Evolutionary conservation across 2,888 invertebrate genomes (phyloP), one percentile per base, ranked within the genome.

Genomic region (Pedicia rivosa): DNA sequence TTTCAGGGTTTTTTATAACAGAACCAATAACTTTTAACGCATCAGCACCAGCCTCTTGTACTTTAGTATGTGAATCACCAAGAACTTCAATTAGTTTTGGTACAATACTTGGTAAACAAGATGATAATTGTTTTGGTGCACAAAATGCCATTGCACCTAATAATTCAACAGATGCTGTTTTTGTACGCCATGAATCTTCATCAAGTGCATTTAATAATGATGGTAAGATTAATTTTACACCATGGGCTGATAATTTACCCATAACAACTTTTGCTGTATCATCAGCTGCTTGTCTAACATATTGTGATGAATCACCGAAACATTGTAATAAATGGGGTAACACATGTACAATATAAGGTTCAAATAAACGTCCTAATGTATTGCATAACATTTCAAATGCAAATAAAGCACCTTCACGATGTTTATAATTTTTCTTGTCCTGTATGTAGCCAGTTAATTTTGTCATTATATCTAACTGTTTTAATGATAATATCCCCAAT

Each of bases 161-260:
- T 37, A 97, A 64, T 57, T 97, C 95, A 39, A 95, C 88, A 0
- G 94, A 92, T 20, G 92, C 90, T 6, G 88, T 87, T 63, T 95
- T 95, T 2, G 98, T 98, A 52, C 98, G 69, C 98, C 98, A 99
- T 12, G 94, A 92, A 63, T 98, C 97, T 57, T 97, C 91, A 57
- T 95, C 87, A 38, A 98, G 65, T 22, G 94, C 97, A 48, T 81
- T 79, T 42, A 98, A 65, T 43, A 98, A 67, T 42, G 91, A 81
- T 1, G 98, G 98, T 47, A 99, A 67, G 39, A 98, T 90, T 28
- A 98, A 69, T 64, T 97, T 98, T 29, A 97, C 97, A 43, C 98
- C 98, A 64, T 95, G 95, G 42, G 88, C 91, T 39, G 88, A 90
- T 40, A 98, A 68, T 58, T 90, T 86, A 51, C 84, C 83, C 86